Base-by-base conservation (phyloP, 2,797 vertebrate species). In the Nyctalus aviator region DNA sequence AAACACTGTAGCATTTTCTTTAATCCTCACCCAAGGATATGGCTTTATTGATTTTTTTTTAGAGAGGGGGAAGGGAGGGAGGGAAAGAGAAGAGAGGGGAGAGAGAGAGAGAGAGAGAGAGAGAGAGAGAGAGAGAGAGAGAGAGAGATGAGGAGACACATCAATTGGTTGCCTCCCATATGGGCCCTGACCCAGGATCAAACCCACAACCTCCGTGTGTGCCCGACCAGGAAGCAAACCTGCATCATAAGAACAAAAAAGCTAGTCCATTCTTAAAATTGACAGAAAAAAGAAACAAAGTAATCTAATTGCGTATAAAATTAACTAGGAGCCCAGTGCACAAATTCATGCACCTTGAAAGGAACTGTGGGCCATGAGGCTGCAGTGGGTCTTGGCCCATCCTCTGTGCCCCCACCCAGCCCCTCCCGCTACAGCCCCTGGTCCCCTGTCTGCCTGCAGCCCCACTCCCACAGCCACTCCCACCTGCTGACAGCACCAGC, bases 1-100 rank as follows among this genome's bases (percentile, higher is more conserved):
- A 86, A 94, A 59, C 32, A 73, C 50, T 83, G 0, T 77, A 91
- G 69, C 85, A 87, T 77, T 68, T 85, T 78, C 57, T 41, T 57
- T 68, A 35, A 68, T 68, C 64, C 64, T 68, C 64, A 32, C n/a
- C 62, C 17, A 9, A 35, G 15, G 7, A 10, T 68, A 32, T 68
- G 64, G n/a, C 10, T 64, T 66, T 66, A 64, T n/a, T 64, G 30
- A 64, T n/a, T 68, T 68, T 64, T 62, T 66, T 68, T 68, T 68
- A 68, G 64, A 68, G 64, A 66, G 8, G 17, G 8, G 64, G 17
- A 64, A 66, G 62, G 15, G 30, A 66, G 62, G 1, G 27, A 30
- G 57, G 25, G 57, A 30, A 62, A 27, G 12, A 25, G 59, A 25
- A 30, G 6, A 5, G 14, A 0, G 3, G 5, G 14, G 4, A 30